Conservation (phyloP, 2,113 vertebrate genomes). For the Cardinalis cardinalis region DNA sequence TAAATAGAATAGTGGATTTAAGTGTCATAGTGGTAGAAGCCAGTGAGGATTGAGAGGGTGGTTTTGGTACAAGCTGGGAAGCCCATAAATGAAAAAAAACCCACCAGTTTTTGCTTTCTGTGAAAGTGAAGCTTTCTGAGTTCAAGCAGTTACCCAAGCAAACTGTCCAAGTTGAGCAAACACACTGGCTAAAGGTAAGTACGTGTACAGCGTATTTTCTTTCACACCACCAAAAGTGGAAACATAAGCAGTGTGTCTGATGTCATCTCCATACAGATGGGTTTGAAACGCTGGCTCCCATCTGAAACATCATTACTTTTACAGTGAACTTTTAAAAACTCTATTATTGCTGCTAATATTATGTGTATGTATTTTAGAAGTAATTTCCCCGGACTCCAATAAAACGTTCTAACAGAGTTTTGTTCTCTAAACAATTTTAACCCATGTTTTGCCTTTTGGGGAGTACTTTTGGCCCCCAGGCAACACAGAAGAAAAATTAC, state of each 20-base stretch:
- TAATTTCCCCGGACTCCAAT: conserved; percentile 51
- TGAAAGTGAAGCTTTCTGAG: not conserved
- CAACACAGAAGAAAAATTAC: conserved; percentile 8
- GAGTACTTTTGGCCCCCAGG: not conserved
- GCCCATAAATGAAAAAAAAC: not conserved
- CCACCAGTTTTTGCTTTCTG: not conserved
- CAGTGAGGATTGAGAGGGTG: not conserved
- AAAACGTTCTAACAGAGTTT: conserved; percentile 8
- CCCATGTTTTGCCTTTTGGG: not conserved
- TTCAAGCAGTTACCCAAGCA: not conserved
- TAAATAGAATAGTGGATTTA: not conserved
- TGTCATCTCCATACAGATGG: not conserved
- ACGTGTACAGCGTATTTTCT: not conserved
- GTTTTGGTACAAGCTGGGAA: not conserved
- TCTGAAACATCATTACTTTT: not conserved
- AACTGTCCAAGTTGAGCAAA: not conserved
- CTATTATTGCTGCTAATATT: conserved; percentile 24
- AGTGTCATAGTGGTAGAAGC: not conserved
- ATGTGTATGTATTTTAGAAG: conserved; percentile 25
- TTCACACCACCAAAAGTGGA: not conserved
- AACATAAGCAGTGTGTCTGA: not conserved
- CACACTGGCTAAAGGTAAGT: not conserved
- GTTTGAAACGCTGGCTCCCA: not conserved
- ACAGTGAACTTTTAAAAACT: not conserved
- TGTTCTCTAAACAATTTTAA: conserved; percentile 46